These are phyloP conservation scores for Gouania willdenowi DNA, from an alignment of 2,797 vertebrate species.

Conservation along the genomic window DNA sequence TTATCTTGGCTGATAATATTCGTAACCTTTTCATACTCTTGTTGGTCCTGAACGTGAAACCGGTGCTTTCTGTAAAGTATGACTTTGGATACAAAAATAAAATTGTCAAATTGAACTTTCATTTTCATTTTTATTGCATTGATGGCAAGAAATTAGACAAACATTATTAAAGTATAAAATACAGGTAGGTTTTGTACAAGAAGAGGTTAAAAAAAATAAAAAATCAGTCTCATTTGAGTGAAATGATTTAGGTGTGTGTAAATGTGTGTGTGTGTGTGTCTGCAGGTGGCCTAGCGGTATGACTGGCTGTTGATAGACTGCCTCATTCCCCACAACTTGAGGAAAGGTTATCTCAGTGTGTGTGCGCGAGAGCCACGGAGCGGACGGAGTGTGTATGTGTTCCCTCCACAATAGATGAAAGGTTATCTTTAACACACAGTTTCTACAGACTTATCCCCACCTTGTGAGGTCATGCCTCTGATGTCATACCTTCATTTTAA, in stretches of 20 bases:
- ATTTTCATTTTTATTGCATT: conserved; percentile 16
- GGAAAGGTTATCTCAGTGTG: conserved; percentile 76
- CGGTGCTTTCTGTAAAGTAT: background rate
- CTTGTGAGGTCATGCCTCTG: conserved; percentile 68
- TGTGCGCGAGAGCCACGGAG: conserved; percentile 41
- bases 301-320: conserved; percentile 75
- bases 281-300: conserved; percentile 77
- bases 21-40: background rate
- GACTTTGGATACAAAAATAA: conserved; percentile 20
- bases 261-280: conserved; percentile 13
- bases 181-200: conserved; percentile 7
- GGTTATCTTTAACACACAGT: conserved; percentile 73
- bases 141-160: too few species aligned
- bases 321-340: conserved; percentile 61
- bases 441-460: conserved; percentile 70
- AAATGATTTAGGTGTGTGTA: conserved; percentile 32
- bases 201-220: conserved; percentile 17
- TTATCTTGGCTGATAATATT: background rate
- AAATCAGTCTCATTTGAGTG: conserved; percentile 15
- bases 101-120: background rate
- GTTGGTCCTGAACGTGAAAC: conserved; percentile 1
- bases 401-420: conserved; percentile 67
- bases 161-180: conserved; percentile 12
- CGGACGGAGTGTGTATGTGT: conserved; percentile 45
- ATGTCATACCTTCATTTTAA: conserved; percentile 64